Evolutionary conservation across 2,888 invertebrate genomes (phyloP).

Genomic region (Netelia fuscicornis): DNA sequence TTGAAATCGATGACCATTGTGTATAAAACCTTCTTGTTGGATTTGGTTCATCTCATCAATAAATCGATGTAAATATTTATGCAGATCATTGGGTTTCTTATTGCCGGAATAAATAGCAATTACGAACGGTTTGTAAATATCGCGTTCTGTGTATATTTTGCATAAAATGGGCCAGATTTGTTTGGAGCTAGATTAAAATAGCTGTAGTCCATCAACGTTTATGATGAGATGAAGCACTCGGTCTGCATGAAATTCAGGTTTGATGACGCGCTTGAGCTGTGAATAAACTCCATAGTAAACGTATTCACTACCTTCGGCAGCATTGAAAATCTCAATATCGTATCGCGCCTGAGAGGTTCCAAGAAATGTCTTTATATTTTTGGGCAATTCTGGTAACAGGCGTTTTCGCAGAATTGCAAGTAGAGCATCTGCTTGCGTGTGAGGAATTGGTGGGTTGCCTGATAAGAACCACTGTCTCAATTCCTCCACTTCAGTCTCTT

Average conservation of each 20-base stretch:
- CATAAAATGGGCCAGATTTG: too few species aligned
- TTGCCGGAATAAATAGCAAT: conserved; percentile 65
- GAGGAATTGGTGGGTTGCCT: conserved; percentile 11
- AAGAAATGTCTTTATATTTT: conserved; percentile 60
- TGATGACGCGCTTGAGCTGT: conserved; percentile 54
- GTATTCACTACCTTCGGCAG: conserved; percentile 39
- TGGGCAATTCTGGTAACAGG: conserved; percentile 64
- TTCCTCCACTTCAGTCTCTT: conserved; percentile 6
- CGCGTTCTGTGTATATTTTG: conserved; percentile 19
- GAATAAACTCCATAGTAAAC: conserved; percentile 62
- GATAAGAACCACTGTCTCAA: conserved; percentile 9
- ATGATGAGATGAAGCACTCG: conserved; percentile 48
- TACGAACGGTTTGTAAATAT: conserved; percentile 65
- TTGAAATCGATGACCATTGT: too few species aligned
- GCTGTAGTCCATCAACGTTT: conserved; percentile 55
- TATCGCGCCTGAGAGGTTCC: conserved; percentile 8
- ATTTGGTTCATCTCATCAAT: too few species aligned
- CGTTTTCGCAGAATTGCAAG: conserved; percentile 12
- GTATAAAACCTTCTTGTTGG: too few species aligned
- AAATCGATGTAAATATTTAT: conserved; percentile 27
- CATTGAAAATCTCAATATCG: conserved; percentile 22
- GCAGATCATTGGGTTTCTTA: conserved; percentile 65
- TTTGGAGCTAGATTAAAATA: too few species aligned
- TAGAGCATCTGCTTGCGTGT: conserved; percentile 16
- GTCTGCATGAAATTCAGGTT: conserved; percentile 55